phyloP scores from a whole-genome alignment of 2,797 vertebrate genomes.

The Potorous gilbertii region DNA sequence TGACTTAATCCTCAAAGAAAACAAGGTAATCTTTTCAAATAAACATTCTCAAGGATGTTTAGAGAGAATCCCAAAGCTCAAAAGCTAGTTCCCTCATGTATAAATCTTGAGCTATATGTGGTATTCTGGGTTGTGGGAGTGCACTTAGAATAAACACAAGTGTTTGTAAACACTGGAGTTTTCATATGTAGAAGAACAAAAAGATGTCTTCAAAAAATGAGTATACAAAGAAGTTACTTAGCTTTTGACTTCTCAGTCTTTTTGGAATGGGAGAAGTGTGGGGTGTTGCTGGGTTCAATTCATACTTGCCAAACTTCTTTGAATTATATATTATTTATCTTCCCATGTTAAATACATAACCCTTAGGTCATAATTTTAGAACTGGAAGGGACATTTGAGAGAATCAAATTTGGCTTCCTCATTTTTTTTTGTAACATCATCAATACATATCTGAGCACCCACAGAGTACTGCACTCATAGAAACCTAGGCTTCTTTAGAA shows the following conservation, averaged over 20 bases:
- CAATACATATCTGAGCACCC: not conserved
- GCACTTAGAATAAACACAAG: conserved; percentile 22
- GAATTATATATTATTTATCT: not conserved
- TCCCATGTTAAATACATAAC: not conserved
- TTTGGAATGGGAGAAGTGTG: not conserved
- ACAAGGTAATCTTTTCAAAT: conserved; percentile 72
- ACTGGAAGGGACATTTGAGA: not conserved
- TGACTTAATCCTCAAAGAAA: conserved; percentile 74
- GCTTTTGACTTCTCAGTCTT: not conserved
- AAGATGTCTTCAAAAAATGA: conserved; percentile 38
- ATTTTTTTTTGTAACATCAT: not conserved
- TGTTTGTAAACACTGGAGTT: conserved; percentile 24
- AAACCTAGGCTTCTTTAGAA: not conserved
- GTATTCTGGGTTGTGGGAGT: not conserved
- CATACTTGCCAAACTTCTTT: not conserved
- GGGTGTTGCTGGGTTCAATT: not conserved
- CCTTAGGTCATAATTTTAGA: not conserved
- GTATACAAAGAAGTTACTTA: conserved; percentile 7
- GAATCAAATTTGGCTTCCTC: not conserved
- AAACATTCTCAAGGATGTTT: conserved; percentile 74
- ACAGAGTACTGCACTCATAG: not conserved
- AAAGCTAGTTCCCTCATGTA: conserved; percentile 25
- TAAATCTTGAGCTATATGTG: conserved; percentile 25
- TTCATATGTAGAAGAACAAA: conserved; percentile 55
- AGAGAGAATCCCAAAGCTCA: conserved; percentile 44